phyloP scores from a whole-genome alignment of 2,888 invertebrate genomes.

The Dascillus cervinus region DNA sequence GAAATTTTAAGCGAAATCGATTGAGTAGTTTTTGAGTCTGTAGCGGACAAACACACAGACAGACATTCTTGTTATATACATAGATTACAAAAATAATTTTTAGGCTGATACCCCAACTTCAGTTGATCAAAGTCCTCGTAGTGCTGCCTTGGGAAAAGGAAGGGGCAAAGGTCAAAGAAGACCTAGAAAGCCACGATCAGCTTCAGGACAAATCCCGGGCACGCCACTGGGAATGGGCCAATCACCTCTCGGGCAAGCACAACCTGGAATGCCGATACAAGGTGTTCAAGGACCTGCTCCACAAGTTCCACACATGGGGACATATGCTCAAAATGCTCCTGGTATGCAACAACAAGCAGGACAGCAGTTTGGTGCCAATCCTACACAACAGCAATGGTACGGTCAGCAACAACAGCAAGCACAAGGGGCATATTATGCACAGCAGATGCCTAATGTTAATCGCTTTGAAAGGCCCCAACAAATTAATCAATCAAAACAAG shows the following conservation, averaged over 20 bases:
- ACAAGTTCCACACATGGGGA: conserved; percentile 32
- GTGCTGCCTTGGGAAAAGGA: conserved; percentile 43
- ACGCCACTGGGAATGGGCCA: conserved; percentile 25
- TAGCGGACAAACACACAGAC: too few species aligned
- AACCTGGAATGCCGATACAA: conserved; percentile 28
- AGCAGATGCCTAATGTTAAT: conserved; percentile 39
- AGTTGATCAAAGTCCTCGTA: conserved; percentile 59
- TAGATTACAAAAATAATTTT: conserved; percentile 53
- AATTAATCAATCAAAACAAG: conserved; percentile 74
- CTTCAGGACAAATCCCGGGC: conserved; percentile 35
- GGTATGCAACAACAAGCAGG: conserved; percentile 28
- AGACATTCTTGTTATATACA: too few species aligned
- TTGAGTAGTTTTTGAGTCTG: too few species aligned
- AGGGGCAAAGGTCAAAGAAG: conserved; percentile 46
- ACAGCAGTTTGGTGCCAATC: conserved; percentile 38
- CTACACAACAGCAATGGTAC: conserved; percentile 53
- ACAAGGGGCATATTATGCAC: conserved; percentile 35
- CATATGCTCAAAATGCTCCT: conserved; percentile 26
- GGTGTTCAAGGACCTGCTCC: conserved; percentile 34
- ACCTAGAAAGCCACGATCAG: conserved; percentile 43
- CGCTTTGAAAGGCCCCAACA: conserved; percentile 44
- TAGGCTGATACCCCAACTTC: conserved; percentile 62
- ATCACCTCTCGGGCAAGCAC: conserved; percentile 25
- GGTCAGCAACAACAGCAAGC: conserved; percentile 43
- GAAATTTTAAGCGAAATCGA: too few species aligned